Evolutionary conservation across 1,140 invertebrate genomes (phyloP).

Genomic region (Bombus breviceps): DNA sequence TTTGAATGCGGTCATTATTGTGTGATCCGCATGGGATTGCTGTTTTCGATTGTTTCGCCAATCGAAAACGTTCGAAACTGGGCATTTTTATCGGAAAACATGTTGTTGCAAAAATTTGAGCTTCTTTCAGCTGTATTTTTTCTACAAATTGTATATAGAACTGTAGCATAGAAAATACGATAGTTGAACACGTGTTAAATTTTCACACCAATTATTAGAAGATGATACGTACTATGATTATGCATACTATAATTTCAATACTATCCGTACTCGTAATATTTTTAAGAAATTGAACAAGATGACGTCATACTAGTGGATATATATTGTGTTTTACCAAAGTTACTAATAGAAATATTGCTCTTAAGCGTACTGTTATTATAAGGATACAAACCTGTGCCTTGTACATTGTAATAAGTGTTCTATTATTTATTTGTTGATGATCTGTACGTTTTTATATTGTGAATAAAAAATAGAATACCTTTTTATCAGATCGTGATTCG

Average conservation of each 20-base stretch:
- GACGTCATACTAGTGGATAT: neutral
- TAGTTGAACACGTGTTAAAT: constrained; percentile 16
- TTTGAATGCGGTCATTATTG: constrained; percentile 27
- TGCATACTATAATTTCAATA: constrained; percentile 14
- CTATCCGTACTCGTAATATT: neutral
- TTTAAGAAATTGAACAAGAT: neutral
- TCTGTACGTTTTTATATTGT: constrained; percentile 70
- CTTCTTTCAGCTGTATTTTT: constrained; percentile 35
- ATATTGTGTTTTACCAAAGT: constrained; percentile 47
- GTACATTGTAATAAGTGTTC: constrained; percentile 64
- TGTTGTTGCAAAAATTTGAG: constrained; percentile 17
- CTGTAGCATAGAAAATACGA: constrained; percentile 25
- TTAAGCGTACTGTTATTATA: constrained; percentile 32
- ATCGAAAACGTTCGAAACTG: constrained; percentile 55
- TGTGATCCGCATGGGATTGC: constrained; percentile 57
- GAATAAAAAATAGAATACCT: constrained; percentile 66
- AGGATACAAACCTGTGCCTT: constrained; percentile 70
- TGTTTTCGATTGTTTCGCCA: constrained; percentile 38
- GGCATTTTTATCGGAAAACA: constrained; percentile 50
- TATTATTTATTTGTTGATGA: constrained; percentile 71
- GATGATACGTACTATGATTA: no score
- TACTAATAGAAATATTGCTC: constrained; percentile 22
- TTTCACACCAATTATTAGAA: constrained; percentile 14
- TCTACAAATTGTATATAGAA: constrained; percentile 41
- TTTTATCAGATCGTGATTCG: constrained; percentile 35